phyloP scores from a whole-genome alignment of 2,797 vertebrate species.

The Aeoliscus strigatus region DNA sequence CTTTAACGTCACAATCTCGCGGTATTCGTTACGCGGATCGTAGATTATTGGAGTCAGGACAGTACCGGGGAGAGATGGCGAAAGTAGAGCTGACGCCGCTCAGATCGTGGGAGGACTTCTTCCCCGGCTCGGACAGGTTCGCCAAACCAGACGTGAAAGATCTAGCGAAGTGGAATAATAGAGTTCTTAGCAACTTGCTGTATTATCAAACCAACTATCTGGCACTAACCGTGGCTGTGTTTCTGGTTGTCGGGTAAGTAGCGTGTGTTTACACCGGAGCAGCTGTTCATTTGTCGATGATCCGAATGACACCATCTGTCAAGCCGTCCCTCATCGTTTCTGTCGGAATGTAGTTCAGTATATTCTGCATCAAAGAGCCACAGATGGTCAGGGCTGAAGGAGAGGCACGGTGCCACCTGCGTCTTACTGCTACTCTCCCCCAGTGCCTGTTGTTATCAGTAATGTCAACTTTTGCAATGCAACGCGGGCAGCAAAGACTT shows the following conservation, averaged over 20 bases:
- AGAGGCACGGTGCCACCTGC: too few species aligned
- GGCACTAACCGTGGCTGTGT: conserved; percentile 73
- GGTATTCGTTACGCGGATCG: neutral
- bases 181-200: conserved; percentile 90
- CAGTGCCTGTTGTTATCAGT: too few species aligned
- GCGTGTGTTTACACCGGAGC: neutral
- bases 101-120: conserved; percentile 87
- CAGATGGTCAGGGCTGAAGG: too few species aligned
- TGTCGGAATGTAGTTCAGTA: too few species aligned
- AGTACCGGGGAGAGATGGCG: conserved; percentile 67
- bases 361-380: too few species aligned
- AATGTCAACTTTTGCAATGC: too few species aligned
- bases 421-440: too few species aligned
- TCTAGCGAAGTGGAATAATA: conserved; percentile 88
- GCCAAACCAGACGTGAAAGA: conserved; percentile 82
- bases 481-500: too few species aligned
- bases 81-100: conserved; percentile 80
- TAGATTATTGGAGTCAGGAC: conserved; percentile 1
- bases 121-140: conserved; percentile 84
- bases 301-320: too few species aligned
- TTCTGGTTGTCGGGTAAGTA: conserved; percentile 88
- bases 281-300: neutral
- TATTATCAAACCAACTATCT: conserved; percentile 96
- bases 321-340: too few species aligned
- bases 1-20: conserved; percentile 1